Conservation (phyloP, 2,113 vertebrate species). For the Oncorhynchus mykiss region DNA sequence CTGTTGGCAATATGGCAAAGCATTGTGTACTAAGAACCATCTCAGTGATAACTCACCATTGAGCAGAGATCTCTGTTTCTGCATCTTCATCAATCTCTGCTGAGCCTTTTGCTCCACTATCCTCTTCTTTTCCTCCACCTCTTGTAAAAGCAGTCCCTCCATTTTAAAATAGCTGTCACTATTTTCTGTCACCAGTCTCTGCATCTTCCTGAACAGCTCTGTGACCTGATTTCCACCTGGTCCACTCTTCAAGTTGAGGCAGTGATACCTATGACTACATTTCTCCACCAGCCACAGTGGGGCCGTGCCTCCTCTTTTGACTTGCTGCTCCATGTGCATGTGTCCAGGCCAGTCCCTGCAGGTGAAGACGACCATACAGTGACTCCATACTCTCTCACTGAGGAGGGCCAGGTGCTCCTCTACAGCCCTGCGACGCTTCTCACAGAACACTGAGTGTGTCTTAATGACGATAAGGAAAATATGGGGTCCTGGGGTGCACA, state of each 20-base stretch:
- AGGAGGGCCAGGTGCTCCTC: conserved; percentile 69
- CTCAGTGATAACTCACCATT: conserved; percentile 43
- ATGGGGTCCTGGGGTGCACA: conserved; percentile 66
- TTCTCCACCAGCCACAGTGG: conserved; percentile 55
- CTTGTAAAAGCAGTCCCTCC: conserved; percentile 22
- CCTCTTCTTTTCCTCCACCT: conserved; percentile 37
- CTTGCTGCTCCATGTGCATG: background rate
- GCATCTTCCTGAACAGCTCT: conserved; percentile 58
- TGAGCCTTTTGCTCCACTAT: conserved; percentile 49
- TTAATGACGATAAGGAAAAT: conserved; percentile 65
- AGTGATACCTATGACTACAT: conserved; percentile 57
- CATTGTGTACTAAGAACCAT: background rate
- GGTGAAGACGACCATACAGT: conserved; percentile 63
- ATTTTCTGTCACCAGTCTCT: conserved; percentile 41
- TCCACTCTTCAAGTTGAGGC: conserved; percentile 16
- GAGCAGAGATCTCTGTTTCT: conserved; percentile 40
- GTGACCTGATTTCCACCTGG: background rate
- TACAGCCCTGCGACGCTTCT: conserved; percentile 52
- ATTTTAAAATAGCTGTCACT: conserved; percentile 52
- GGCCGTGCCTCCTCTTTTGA: conserved; percentile 14
- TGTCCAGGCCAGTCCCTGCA: background rate
- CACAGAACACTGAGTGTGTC: conserved; percentile 47
- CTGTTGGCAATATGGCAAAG: background rate
- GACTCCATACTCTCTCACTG: conserved; percentile 55
- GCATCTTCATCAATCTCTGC: conserved; percentile 50